phyloP scores from a whole-genome alignment of 2,113 vertebrate genomes.

The Myanophis thanlyinensis region DNA sequence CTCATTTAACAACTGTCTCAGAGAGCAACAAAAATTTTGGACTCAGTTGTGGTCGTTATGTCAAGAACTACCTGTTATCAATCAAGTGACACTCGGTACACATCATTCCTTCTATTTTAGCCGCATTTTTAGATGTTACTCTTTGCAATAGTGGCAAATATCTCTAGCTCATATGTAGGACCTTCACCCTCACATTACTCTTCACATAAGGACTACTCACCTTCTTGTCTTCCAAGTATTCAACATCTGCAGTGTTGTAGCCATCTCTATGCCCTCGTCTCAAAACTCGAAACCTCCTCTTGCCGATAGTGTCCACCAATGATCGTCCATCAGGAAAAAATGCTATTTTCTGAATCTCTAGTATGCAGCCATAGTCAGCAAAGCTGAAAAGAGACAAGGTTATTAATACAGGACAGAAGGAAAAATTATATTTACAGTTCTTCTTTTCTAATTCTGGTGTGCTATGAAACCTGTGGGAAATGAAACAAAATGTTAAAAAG shows the following conservation, averaged over 20 bases:
- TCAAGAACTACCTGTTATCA: neutral
- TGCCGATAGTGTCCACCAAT: conserved; percentile 80
- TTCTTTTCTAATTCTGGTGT: neutral
- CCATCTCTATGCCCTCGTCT: conserved; percentile 82
- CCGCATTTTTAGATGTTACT: neutral
- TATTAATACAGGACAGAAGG: neutral
- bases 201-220: conserved; percentile 54
- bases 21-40: neutral
- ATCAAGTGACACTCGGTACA: neutral
- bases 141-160: too few relatives aligned
- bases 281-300: conserved; percentile 80
- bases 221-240: conserved; percentile 84
- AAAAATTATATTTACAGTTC: neutral
- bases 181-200: too few relatives aligned
- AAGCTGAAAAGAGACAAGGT: conserved; percentile 68
- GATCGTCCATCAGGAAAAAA: conserved; percentile 82
- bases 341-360: conserved; percentile 81
- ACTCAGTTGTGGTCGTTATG: neutral
- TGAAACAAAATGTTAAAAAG: too few relatives aligned
- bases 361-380: conserved; percentile 85
- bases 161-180: too few relatives aligned
- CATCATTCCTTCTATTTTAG: neutral
- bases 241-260: conserved; percentile 86
- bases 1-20: neutral
- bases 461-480: neutral